Evolutionary conservation across 2,113 vertebrate species (phyloP).

Genomic region (Myodes glareolus): DNA sequence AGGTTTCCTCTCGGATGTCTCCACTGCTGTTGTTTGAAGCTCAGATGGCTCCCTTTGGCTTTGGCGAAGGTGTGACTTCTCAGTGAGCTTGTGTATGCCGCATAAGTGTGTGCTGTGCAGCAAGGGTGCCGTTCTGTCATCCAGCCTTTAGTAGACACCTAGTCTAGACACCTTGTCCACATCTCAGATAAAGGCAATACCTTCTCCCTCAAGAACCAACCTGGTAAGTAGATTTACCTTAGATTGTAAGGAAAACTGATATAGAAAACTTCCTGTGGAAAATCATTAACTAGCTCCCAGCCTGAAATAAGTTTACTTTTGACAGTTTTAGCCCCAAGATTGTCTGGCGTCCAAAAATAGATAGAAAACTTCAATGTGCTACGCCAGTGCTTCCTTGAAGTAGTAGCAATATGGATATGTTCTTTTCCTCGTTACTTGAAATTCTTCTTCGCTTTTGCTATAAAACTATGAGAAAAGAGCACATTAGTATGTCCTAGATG

Average conservation of each 20-base stretch:
- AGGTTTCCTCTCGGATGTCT: background rate
- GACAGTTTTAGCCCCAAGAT: background rate
- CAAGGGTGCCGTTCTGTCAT: background rate
- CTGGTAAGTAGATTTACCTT: background rate
- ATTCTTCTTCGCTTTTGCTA: background rate
- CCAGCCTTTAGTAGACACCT: background rate
- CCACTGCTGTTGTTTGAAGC: background rate
- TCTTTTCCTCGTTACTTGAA: background rate
- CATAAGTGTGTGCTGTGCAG: background rate
- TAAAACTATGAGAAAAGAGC: background rate
- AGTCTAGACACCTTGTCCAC: background rate
- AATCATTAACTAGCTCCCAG: background rate
- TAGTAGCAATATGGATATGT: background rate
- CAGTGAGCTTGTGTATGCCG: constrained; percentile 10
- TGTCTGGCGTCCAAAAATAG: background rate
- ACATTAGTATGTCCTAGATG: background rate
- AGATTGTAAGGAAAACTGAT: background rate
- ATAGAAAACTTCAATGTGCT: background rate
- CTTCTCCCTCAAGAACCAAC: background rate
- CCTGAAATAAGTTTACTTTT: constrained; percentile 12
- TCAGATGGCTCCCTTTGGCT: constrained; percentile 27
- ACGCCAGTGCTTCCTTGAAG: constrained; percentile 21
- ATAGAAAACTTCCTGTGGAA: background rate
- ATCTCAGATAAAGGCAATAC: constrained; percentile 9
- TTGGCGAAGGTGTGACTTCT: constrained; percentile 12